Conservation (phyloP, 2,797 vertebrate genomes). For the Neosilurus mollespiculum region DNA sequence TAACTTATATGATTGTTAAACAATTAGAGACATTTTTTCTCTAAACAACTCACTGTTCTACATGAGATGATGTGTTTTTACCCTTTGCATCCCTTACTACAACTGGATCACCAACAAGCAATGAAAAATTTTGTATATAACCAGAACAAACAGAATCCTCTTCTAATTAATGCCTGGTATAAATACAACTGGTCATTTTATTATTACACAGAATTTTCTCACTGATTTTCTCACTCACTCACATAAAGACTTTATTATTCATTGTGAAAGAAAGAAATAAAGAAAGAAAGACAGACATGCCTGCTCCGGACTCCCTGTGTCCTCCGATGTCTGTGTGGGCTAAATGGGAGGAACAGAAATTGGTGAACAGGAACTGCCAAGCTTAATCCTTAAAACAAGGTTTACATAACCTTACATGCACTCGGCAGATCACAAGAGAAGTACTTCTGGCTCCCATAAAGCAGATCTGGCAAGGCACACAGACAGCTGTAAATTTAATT, state of each 20-base stretch:
- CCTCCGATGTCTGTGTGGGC: constrained; percentile 58
- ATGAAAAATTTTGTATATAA: not conserved
- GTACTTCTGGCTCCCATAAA: constrained; percentile 66
- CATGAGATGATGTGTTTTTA: not conserved
- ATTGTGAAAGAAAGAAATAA: constrained; percentile 3
- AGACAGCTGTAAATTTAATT: constrained; percentile 61
- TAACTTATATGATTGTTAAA: not conserved
- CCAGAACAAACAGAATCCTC: too few species aligned
- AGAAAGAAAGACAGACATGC: constrained; percentile 5
- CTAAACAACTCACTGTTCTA: not conserved
- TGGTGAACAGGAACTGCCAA: constrained; percentile 71
- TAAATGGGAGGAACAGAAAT: constrained; percentile 77
- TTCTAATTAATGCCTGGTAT: not conserved
- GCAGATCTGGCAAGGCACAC: constrained; percentile 63
- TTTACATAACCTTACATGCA: constrained; percentile 66
- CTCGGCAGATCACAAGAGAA: constrained; percentile 76
- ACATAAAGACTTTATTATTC: constrained; percentile 23
- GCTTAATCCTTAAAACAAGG: constrained; percentile 71
- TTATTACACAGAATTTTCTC: not conserved
- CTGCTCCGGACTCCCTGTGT: constrained; percentile 42
- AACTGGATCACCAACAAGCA: not conserved
- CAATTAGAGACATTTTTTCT: not conserved
- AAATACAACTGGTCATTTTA: not conserved
- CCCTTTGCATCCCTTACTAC: not conserved
- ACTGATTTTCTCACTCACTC: too few species aligned